Conservation (phyloP, 2,797 vertebrate species). For the Acanthurus tractus region DNA sequence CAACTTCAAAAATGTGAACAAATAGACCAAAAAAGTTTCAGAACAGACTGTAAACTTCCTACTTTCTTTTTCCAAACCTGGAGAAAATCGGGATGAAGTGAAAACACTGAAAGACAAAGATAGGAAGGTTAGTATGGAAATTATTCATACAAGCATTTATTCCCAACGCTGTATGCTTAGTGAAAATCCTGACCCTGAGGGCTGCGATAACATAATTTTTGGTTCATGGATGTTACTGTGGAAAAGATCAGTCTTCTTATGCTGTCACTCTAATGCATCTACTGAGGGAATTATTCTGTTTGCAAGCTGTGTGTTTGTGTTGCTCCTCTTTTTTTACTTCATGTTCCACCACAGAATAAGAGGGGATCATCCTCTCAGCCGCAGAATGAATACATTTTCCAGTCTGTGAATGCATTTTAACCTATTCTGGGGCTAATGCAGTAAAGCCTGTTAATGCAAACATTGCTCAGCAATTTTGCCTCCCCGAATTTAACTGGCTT, state of each 20-base stretch:
- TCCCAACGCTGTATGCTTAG: background rate
- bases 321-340: slow-evolving; percentile 16
- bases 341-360: slow-evolving; percentile 22
- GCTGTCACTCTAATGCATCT: background rate
- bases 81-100: too few relatives aligned
- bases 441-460: slow-evolving; percentile 57
- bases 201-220: background rate
- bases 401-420: slow-evolving; percentile 34
- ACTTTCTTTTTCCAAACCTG: too few relatives aligned
- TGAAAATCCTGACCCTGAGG: slow-evolving; percentile 1
- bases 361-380: slow-evolving; percentile 17
- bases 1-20: too few relatives aligned
- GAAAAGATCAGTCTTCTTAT: background rate
- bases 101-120: too few relatives aligned
- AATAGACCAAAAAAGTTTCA: too few relatives aligned
- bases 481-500: slow-evolving; percentile 27
- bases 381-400: slow-evolving; percentile 33
- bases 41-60: too few relatives aligned
- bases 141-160: background rate
- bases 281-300: slow-evolving; percentile 18
- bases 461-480: slow-evolving; percentile 47
- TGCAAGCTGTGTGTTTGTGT: slow-evolving; percentile 2
- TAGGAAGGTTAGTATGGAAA: background rate
- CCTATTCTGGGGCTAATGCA: slow-evolving; percentile 38
- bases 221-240: background rate